Conservation (phyloP, 2,888 invertebrate species). For the Xestia ashworthii region DNA sequence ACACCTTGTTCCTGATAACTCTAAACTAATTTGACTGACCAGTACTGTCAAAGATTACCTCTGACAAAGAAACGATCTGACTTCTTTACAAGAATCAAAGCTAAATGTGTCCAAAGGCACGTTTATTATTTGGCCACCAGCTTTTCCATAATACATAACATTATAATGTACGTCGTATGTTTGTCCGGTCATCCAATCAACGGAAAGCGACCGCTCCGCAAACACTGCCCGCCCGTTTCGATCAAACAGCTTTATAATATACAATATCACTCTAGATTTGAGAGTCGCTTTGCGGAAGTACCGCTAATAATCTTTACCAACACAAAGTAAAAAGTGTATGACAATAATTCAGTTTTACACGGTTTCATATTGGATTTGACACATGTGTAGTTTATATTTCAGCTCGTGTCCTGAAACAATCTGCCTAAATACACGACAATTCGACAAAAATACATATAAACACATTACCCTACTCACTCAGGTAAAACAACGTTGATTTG, state of each 20-base stretch:
- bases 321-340: neutral
- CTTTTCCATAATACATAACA: constrained; percentile 6
- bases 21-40: too few species aligned
- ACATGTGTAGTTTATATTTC: neutral
- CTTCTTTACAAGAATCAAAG: neutral
- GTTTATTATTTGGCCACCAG: constrained; percentile 7
- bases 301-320: neutral
- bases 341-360: neutral
- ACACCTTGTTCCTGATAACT: too few species aligned
- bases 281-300: constrained; percentile 11
- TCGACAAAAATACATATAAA: too few species aligned
- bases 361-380: neutral
- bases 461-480: too few species aligned
- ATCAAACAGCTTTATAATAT: constrained; percentile 59
- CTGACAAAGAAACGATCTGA: too few species aligned
- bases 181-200: constrained; percentile 73
- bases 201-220: constrained; percentile 69
- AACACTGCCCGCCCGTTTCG: constrained; percentile 47
- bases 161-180: constrained; percentile 55
- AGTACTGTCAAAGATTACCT: too few species aligned
- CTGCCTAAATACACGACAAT: too few species aligned
- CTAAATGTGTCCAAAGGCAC: neutral
- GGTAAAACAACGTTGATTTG: too few species aligned
- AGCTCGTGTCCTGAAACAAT: too few species aligned
- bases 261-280: constrained; percentile 6